Evolutionary conservation across 2,797 vertebrate species (phyloP).

Genomic region (Danio jaintianensis): DNA sequence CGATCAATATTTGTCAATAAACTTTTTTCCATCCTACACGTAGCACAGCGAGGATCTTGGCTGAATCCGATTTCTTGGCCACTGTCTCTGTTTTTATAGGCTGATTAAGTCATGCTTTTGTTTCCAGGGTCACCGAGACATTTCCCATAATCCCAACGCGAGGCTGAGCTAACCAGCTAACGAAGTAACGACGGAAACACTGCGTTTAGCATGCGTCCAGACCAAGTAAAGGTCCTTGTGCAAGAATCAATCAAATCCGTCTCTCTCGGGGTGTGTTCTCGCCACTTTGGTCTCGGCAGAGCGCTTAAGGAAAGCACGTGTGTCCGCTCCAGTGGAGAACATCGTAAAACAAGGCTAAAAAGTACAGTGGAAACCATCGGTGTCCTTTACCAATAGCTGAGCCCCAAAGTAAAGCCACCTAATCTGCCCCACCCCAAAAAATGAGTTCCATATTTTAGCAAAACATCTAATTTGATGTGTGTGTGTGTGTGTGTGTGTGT

Average conservation of each 20-base stretch:
- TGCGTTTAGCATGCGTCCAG: constrained; percentile 19
- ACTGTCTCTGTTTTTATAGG: constrained; percentile 41
- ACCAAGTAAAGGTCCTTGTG: constrained; percentile 26
- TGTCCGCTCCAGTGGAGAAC: constrained; percentile 62
- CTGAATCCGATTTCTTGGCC: constrained; percentile 42
- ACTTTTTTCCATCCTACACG: neutral
- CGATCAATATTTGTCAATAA: constrained; percentile 35
- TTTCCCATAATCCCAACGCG: constrained; percentile 42
- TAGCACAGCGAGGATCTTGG: constrained; percentile 40
- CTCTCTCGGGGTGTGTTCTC: constrained; percentile 32
- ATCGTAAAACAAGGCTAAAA: constrained; percentile 69
- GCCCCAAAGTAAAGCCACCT: constrained; percentile 38
- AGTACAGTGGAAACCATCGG: constrained; percentile 71
- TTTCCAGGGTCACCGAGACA: constrained; percentile 57
- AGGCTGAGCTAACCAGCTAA: constrained; percentile 39
- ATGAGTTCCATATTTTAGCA: constrained; percentile 62
- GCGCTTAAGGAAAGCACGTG: constrained; percentile 64
- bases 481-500: no score
- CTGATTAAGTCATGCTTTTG: constrained; percentile 58
- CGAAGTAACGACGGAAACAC: constrained; percentile 57
- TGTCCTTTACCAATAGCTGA: constrained; percentile 60
- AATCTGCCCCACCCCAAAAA: constrained; percentile 50
- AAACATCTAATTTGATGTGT: constrained; percentile 65
- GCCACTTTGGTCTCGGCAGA: constrained; percentile 67
- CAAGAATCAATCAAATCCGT: constrained; percentile 38